Percentiles rank a stretch among this genome's conserved stretches.
Evolutionary conservation across 2,113 vertebrate species (phyloP).

Genomic region (Chaetodon trifascialis): DNA sequence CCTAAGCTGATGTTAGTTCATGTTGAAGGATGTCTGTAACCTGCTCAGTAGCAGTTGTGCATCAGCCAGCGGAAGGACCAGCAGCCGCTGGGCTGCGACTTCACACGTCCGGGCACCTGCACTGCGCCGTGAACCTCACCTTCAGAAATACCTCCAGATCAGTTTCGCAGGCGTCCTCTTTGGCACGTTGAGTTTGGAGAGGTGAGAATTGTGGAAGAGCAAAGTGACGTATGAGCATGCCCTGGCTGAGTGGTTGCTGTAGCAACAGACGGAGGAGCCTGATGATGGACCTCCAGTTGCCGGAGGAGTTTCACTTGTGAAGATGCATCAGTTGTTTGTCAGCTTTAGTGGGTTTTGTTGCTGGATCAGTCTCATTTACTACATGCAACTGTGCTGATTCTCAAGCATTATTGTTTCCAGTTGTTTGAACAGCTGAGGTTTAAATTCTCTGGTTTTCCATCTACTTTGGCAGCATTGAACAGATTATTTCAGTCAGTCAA

Average conservation of each 20-base stretch:
- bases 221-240: not conserved
- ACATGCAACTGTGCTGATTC: not conserved
- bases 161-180: not conserved
- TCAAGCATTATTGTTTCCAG: not conserved
- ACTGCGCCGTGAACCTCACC: not conserved
- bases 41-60: not conserved
- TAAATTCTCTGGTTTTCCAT: not conserved
- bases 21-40: not conserved
- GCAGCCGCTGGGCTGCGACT: not conserved
- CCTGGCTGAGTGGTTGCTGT: slow-evolving; percentile 38
- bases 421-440: not conserved
- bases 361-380: not conserved
- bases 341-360: not conserved
- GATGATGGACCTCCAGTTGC: slow-evolving; percentile 10
- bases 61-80: not conserved
- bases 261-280: slow-evolving; percentile 27
- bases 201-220: not conserved
- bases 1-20: not conserved
- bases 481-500: not conserved
- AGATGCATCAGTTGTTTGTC: not conserved
- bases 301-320: not conserved
- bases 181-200: slow-evolving; percentile 3
- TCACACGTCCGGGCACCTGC: not conserved
- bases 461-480: not conserved
- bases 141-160: not conserved